A percentile compares a stretch with the other conserved stretches of the same genome.
Conservation (phyloP, 1,140 invertebrate genomes). For the Lordiphosa clarofinis region DNA sequence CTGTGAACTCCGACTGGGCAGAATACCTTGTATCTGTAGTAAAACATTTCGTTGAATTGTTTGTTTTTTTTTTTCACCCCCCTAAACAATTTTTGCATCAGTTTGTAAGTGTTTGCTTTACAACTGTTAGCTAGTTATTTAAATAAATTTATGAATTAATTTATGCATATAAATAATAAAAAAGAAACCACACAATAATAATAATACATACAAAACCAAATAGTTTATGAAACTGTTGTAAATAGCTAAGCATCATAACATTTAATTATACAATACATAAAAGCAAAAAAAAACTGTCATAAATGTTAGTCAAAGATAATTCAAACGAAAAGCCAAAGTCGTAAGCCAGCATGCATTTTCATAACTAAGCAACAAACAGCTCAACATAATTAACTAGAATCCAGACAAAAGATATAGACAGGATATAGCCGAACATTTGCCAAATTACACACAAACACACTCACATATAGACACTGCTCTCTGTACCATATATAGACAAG, state of each 20-base stretch:
- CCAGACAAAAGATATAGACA: slow-evolving; percentile 19
- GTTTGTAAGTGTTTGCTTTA: slow-evolving; percentile 62
- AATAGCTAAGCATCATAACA: slow-evolving; percentile 58
- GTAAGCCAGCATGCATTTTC: slow-evolving; percentile 75
- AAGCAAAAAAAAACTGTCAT: slow-evolving; percentile 43
- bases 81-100: slow-evolving; percentile 48
- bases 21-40: slow-evolving; percentile 52
- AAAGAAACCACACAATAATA: slow-evolving; percentile 16
- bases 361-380: slow-evolving; percentile 38
- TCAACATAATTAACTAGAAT: slow-evolving; percentile 27
- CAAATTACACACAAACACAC: slow-evolving; percentile 36
- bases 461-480: slow-evolving; percentile 29
- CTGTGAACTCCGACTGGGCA: background rate
- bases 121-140: slow-evolving; percentile 76
- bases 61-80: slow-evolving; percentile 34
- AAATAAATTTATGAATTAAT: slow-evolving; percentile 50
- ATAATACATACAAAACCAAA: slow-evolving; percentile 29
- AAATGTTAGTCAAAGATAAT: slow-evolving; percentile 41
- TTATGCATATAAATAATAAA: slow-evolving; percentile 4
- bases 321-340: slow-evolving; percentile 61
- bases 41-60: slow-evolving; percentile 62
- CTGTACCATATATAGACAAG: slow-evolving; percentile 48
- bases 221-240: slow-evolving; percentile 76
- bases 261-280: slow-evolving; percentile 30
- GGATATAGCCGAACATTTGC: slow-evolving; percentile 57